Conservation (phyloP, 92 coral and sea anemone species). For the Bergia puertoricense region DNA sequence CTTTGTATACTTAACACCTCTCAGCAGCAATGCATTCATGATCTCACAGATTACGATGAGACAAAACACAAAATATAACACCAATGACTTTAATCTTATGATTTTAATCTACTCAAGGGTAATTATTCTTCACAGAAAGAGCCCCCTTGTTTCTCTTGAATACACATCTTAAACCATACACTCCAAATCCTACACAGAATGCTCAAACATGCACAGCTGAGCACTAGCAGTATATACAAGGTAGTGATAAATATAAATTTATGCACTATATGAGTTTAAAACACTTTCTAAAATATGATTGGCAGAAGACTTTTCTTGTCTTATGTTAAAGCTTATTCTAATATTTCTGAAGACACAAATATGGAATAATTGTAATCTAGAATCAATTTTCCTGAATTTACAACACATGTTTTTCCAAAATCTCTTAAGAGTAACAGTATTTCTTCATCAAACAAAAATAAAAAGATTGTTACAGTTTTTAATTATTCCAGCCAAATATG, state of each 20-base stretch:
- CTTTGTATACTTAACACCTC: no score
- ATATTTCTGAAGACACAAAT: not conserved
- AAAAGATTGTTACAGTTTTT: not conserved
- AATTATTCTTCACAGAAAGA: not conserved
- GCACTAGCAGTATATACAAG: constrained; percentile 5
- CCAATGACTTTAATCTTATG: not conserved
- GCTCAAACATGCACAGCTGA: constrained; percentile 16
- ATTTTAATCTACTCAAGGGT: constrained; percentile 31
- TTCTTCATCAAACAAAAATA: not conserved
- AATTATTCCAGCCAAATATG: not conserved
- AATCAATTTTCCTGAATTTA: not conserved
- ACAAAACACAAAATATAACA: not conserved
- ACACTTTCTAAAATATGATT: constrained; percentile 10
- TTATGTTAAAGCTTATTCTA: not conserved
- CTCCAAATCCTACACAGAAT: not conserved
- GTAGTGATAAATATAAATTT: not conserved
- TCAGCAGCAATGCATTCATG: not conserved
- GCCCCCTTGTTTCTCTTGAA: constrained; percentile 15
- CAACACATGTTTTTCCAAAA: not conserved
- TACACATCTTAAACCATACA: constrained; percentile 3
- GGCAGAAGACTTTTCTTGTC: not conserved
- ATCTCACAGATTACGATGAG: not conserved
- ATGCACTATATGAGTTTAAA: not conserved
- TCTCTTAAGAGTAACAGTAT: not conserved
- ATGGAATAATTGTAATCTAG: not conserved